Evolutionary conservation across 2,797 vertebrate species (phyloP), one percentile per base, ranked within the genome.

Genomic region (Tiaroga cobitis): DNA sequence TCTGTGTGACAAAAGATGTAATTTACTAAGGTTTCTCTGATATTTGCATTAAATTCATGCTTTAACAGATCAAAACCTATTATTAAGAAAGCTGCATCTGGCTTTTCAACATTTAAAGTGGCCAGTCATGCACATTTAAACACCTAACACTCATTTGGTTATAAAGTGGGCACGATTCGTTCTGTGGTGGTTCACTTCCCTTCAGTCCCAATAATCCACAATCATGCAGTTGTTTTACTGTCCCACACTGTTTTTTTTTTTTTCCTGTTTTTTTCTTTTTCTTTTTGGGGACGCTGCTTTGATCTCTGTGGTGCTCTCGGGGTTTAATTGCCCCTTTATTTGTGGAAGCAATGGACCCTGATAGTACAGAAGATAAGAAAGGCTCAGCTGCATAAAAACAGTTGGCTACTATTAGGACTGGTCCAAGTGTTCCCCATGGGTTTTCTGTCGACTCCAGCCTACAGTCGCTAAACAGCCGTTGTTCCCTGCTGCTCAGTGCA

Each of bases 291-390:
- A 84, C 80, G 34, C 41, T 65, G 16, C 92, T 93, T 94, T 94
- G 93, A 94, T 94, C 92, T 86, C 72, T 89, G 85, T 88, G 87
- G 88, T 88, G 89, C 91, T 93, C 91, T 90, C 87, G 0, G 69
- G 87, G 89, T 90, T 93, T 94, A 94, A 95, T 94, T 95, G 92
- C 86, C 90, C 90, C 91, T 93, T 93, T 92, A 94, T 94, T 94
- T 93, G 93, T 92, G 93, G 92, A 93, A 92, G 90, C 92, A 93
- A 85, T 80, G 90, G 92, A 94, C 91, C 93, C 89, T 93, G 92
- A 93, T 93, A 91, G 88, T 89, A 72, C 81, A 85, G 87, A 74
- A 78, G 85, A 93, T 92, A 93, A 93, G 93, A 88, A 49, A 65
- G 89, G 90, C 91, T 89, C 89, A 91, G 91, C 88, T 90, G 88